These are phyloP conservation scores for Dryobotodes eremita DNA, from an alignment of 2,888 invertebrate species.

Conservation along the genomic window DNA sequence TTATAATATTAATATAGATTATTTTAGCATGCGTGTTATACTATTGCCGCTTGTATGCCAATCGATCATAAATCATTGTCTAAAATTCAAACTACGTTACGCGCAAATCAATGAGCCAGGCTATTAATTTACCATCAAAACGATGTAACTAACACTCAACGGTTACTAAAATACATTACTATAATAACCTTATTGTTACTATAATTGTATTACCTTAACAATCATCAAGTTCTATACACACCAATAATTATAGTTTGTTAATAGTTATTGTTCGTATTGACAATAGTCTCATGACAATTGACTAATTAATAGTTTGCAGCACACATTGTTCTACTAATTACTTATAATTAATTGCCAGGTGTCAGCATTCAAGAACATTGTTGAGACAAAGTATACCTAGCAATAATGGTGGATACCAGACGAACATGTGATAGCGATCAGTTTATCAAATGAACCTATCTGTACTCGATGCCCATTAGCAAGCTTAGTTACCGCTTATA, in stretches of 20 bases:
- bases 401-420: conserved; percentile 2
- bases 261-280: conserved; percentile 47
- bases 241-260: conserved; percentile 24
- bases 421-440: not conserved
- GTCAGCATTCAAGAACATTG: conserved; percentile 49
- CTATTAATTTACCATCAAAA: not conserved
- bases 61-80: not conserved
- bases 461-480: not conserved
- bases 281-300: conserved; percentile 29
- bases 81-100: not conserved
- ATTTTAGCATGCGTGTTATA: not conserved
- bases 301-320: conserved; percentile 45
- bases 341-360: conserved; percentile 49
- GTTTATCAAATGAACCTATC: not conserved
- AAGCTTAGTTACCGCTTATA: not conserved
- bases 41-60: not conserved
- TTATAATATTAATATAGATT: not conserved
- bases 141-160: too few species aligned
- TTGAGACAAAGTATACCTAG: conserved; percentile 10
- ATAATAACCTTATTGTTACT: not conserved
- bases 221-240: not conserved
- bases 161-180: too few species aligned
- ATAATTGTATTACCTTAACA: conserved; percentile 11
- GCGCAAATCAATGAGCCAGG: too few species aligned
- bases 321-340: conserved; percentile 49